Conservation (phyloP, 2,888 invertebrate species). For the Drosophila phalerata region DNA sequence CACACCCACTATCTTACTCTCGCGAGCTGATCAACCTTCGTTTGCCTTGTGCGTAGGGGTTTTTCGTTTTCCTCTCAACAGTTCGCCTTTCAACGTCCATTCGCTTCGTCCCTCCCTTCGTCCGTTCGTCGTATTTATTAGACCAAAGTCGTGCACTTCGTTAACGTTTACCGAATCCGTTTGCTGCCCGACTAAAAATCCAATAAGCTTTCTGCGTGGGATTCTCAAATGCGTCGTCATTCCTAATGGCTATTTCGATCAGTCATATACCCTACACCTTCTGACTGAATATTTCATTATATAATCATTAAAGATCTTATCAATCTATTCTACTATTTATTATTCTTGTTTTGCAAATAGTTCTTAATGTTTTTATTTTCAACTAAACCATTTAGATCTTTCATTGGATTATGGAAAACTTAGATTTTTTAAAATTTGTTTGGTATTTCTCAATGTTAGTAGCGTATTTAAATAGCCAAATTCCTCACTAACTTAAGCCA, state of each 20-base stretch:
- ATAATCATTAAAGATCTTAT: not conserved
- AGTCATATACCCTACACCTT: slow-evolving; percentile 31
- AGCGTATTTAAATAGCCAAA: slow-evolving; percentile 20
- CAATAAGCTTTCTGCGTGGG: slow-evolving; percentile 71
- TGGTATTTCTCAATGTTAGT: not conserved
- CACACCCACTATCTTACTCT: slow-evolving; percentile 12
- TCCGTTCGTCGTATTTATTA: slow-evolving; percentile 60
- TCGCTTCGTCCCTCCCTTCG: not conserved
- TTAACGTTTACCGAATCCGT: slow-evolving; percentile 71
- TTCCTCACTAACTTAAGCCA: not conserved
- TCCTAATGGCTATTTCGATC: slow-evolving; percentile 16
- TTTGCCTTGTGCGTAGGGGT: slow-evolving; percentile 72
- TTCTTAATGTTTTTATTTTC: not conserved
- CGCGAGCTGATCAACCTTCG: slow-evolving; percentile 66
- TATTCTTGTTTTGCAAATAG: not conserved
- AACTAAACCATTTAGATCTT: not conserved
- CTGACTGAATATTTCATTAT: not conserved
- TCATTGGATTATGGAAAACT: not conserved
- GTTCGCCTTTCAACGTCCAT: not conserved
- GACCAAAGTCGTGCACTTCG: slow-evolving; percentile 79
- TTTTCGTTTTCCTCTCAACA: slow-evolving; percentile 56
- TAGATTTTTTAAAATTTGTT: not conserved
- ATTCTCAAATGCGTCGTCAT: slow-evolving; percentile 67
- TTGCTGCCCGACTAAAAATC: slow-evolving; percentile 48
- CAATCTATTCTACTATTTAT: not conserved